Conservation (phyloP, 2,797 vertebrate species). For the Coccyzus lansbergi region DNA sequence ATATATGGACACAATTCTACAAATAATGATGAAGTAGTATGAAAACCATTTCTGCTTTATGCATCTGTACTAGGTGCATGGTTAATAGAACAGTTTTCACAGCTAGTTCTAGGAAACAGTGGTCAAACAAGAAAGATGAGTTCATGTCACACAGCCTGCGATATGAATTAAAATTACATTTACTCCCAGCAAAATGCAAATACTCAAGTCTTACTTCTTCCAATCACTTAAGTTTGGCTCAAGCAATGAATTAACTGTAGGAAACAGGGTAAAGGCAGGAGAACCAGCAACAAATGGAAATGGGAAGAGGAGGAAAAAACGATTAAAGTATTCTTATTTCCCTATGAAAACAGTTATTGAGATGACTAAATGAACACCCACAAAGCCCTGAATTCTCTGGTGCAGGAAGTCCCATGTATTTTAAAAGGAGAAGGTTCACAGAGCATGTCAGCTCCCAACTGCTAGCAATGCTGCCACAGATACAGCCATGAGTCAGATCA, state of each 20-base stretch:
- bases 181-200: constrained; percentile 14
- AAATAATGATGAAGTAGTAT: background rate
- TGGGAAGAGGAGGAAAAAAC: background rate
- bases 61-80: background rate
- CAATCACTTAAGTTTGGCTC: background rate
- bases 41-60: background rate
- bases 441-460: background rate
- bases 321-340: background rate
- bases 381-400: background rate
- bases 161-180: background rate
- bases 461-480: background rate
- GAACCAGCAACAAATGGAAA: background rate
- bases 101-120: background rate
- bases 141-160: background rate
- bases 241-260: background rate
- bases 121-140: background rate
- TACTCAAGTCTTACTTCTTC: background rate
- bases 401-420: background rate
- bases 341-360: background rate
- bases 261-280: background rate
- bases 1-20: background rate
- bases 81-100: background rate
- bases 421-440: background rate
- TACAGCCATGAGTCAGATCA: background rate
- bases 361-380: background rate